Base-by-base conservation (phyloP, 2,888 invertebrate species). In the Craniophora ligustri region DNA sequence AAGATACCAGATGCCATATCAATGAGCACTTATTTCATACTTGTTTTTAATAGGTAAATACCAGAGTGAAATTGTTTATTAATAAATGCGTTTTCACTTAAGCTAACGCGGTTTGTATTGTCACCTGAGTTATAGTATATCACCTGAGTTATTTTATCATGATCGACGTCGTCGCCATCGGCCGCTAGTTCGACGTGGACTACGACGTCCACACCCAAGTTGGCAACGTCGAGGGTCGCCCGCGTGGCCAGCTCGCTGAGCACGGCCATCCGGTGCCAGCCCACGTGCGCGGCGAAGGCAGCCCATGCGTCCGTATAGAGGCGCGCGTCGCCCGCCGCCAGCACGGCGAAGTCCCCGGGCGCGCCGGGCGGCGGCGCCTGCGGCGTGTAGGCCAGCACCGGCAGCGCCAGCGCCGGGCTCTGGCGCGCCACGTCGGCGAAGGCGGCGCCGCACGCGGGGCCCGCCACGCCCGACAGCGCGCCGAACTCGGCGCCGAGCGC, bases 371-470 rank as follows among this genome's bases (percentile, higher is more conserved):
- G 77, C 39, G 82, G 76, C 30, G 84, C 77, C 62, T 85, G 86
- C 60, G 85, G 67, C 34, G 84, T 87, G 79, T 89, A 92, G 31
- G 85, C 89, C 48, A 91, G 74, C 71, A 83, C 71, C 8, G 91
- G 89, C 75, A 91, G 76, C 40, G 73, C 71, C 58, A 87, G 84
- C 55, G 81, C 72, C 3, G 80, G 72, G 55, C 83, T 78, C 71
- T 87, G 88, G 2, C 86, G 83, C 58, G 88, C 85, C 48, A 86
- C 86, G 68, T 86, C 89, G 0, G 82, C 82, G 75, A 87, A 88
- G 1, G 88, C 84, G 2, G 81, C 85, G 44, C 83, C 87, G 72
- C 92, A 92, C 59, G 88, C 87, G 16, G 91, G 90, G 1, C 91
- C 92, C 31, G 82, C 87, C 54, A 87, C 81, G 11, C 82, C 89